Percentiles rank a stretch among this genome's conserved stretches.
Conservation (phyloP, 2,888 invertebrate species). For the Dynastes maya region DNA sequence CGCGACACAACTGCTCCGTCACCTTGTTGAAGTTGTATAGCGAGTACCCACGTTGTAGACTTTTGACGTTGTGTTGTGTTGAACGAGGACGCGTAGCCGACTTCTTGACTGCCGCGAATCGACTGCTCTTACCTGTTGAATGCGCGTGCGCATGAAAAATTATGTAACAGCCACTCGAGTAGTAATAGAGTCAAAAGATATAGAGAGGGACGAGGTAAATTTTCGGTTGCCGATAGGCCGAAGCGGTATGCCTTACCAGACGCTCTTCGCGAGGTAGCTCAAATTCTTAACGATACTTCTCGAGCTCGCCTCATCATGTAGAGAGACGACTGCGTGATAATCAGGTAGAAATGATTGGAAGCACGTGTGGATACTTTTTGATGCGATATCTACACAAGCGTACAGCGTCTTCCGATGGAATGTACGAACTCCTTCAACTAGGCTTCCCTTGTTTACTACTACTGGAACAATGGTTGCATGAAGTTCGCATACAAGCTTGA, state of each 20-base stretch:
- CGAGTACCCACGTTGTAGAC: constrained; percentile 60
- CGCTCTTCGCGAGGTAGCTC: constrained; percentile 8
- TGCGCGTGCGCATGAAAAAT: constrained; percentile 53
- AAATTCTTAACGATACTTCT: background rate
- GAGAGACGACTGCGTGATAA: background rate
- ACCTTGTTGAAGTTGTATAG: constrained; percentile 38
- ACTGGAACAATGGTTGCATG: too few species aligned
- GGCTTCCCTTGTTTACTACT: too few species aligned
- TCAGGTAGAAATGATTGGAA: constrained; percentile 14
- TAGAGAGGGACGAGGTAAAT: background rate
- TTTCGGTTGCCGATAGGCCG: constrained; percentile 1
- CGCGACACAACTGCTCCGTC: constrained; percentile 51
- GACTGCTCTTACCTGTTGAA: constrained; percentile 53
- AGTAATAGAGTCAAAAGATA: background rate
- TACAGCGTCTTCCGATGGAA: too few species aligned
- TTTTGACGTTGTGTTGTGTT: constrained; percentile 59
- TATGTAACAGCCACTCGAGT: constrained; percentile 11
- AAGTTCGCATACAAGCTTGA: too few species aligned
- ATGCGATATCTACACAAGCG: background rate
- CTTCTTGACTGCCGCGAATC: constrained; percentile 61
- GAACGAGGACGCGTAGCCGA: constrained; percentile 58
- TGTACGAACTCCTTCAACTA: too few species aligned
- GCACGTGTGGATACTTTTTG: constrained; percentile 21
- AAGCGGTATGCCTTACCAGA: background rate
- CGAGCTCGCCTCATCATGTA: background rate